Conservation (phyloP, 2,888 invertebrate species). For the Scaeva pyrastri region DNA sequence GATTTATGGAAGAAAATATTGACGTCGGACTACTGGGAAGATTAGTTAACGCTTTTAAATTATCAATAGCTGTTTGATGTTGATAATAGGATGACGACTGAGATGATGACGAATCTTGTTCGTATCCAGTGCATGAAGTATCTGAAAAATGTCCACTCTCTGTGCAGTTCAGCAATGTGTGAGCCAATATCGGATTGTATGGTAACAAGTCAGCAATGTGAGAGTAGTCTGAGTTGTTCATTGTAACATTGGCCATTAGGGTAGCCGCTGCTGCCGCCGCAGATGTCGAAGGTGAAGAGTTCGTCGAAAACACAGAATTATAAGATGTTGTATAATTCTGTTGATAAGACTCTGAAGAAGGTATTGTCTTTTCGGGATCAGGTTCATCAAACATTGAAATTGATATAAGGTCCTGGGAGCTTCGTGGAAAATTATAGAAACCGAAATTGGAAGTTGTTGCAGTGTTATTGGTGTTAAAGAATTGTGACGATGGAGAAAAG, state of each 20-base stretch:
- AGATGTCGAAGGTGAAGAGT: constrained; percentile 58
- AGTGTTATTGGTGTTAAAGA: constrained; percentile 33
- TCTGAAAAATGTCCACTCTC: constrained; percentile 76
- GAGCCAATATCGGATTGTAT: constrained; percentile 76
- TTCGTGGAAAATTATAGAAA: constrained; percentile 66
- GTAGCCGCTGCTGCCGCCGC: constrained; percentile 27
- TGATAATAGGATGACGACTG: constrained; percentile 73
- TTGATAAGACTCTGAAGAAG: constrained; percentile 43
- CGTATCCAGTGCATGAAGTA: constrained; percentile 68
- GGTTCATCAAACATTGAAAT: constrained; percentile 78
- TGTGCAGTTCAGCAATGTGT: constrained; percentile 77
- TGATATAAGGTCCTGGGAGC: constrained; percentile 78
- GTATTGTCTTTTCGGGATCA: constrained; percentile 69
- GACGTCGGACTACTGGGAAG: constrained; percentile 84
- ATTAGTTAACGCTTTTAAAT: constrained; percentile 85
- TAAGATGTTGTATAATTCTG: constrained; percentile 52
- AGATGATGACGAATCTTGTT: constrained; percentile 66
- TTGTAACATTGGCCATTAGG: constrained; percentile 54
- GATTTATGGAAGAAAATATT: constrained; percentile 85
- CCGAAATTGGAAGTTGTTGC: constrained; percentile 60
- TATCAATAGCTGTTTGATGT: constrained; percentile 84
- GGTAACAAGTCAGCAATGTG: constrained; percentile 77
- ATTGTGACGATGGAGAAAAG: constrained; percentile 64
- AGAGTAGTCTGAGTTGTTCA: constrained; percentile 72
- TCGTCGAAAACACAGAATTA: constrained; percentile 50